phyloP scores from a whole-genome alignment of 2,797 vertebrate species.

The Semaprochilodus insignis region DNA sequence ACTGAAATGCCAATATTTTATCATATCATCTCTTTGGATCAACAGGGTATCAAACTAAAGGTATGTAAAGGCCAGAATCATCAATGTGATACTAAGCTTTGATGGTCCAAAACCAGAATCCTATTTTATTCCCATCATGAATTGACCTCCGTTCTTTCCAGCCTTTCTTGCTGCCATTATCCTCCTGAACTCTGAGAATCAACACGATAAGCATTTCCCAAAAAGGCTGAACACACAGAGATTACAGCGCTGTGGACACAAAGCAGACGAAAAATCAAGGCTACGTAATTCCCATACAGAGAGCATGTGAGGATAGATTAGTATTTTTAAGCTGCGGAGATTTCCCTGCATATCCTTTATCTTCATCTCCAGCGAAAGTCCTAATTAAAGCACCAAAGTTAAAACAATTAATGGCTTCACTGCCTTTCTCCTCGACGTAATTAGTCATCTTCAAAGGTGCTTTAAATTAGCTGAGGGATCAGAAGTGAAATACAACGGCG shows the following conservation, averaged over 20 bases:
- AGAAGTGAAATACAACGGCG: slow-evolving; percentile 33
- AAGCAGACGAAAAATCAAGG: slow-evolving; percentile 3
- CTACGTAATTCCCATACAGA: not conserved
- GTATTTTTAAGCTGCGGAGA: slow-evolving; percentile 23
- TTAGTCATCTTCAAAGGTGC: slow-evolving; percentile 59
- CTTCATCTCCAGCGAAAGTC: slow-evolving; percentile 41
- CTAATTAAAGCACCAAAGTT: slow-evolving; percentile 58
- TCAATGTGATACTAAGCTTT: slow-evolving; percentile 2
- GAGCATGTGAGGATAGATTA: slow-evolving; percentile 10
- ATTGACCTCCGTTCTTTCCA: not conserved
- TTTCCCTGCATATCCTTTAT: slow-evolving; percentile 42
- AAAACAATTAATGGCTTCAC: slow-evolving; percentile 63
- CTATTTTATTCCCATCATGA: not conserved
- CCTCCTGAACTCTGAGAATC: slow-evolving; percentile 10
- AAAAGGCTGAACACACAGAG: slow-evolving; percentile 5
- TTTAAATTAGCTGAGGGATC: slow-evolving; percentile 52
- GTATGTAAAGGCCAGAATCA: not conserved
- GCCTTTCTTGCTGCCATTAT: not conserved
- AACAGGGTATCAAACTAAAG: not conserved
- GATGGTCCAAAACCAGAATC: not conserved
- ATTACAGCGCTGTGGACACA: not conserved
- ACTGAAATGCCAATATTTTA: not conserved
- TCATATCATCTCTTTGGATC: not conserved
- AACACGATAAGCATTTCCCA: not conserved
- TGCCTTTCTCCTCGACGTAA: slow-evolving; percentile 49